phyloP scores from a whole-genome alignment of 2,113 vertebrate species.

The Poeciliopsis prolifica region DNA sequence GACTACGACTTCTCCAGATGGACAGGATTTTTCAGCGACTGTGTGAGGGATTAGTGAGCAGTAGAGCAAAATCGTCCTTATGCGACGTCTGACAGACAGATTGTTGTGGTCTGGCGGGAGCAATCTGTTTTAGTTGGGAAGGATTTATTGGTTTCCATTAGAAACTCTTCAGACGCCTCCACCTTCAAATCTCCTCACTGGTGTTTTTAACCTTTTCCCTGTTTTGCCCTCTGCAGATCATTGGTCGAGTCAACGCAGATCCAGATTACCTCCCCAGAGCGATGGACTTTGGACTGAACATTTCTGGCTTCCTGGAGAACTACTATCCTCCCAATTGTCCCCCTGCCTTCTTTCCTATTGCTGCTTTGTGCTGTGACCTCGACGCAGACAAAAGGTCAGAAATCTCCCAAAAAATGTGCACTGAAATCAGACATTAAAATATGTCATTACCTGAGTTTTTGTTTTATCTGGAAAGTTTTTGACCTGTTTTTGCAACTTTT shows the following conservation, averaged over 20 bases:
- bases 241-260: slow-evolving; percentile 95
- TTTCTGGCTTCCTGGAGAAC: slow-evolving; percentile 92
- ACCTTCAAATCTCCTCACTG: slow-evolving; percentile 17
- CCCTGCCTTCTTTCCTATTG: slow-evolving; percentile 90
- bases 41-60: slow-evolving; percentile 42
- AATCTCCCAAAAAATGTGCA: slow-evolving; percentile 3
- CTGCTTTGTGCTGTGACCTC: slow-evolving; percentile 92
- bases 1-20: slow-evolving; percentile 55
- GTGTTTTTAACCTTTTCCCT: slow-evolving; percentile 2
- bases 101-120: slow-evolving; percentile 39
- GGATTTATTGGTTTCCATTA: slow-evolving; percentile 36
- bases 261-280: slow-evolving; percentile 95
- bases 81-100: slow-evolving; percentile 49
- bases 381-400: slow-evolving; percentile 94
- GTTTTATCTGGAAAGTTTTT: background rate
- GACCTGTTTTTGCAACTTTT: background rate
- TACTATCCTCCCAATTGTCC: slow-evolving; percentile 90
- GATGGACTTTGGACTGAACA: slow-evolving; percentile 92
- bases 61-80: slow-evolving; percentile 39
- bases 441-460: background rate
- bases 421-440: background rate
- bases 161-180: slow-evolving; percentile 7
- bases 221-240: slow-evolving; percentile 81
- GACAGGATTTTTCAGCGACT: slow-evolving; percentile 37
- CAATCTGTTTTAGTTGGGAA: slow-evolving; percentile 21